phyloP scores from a whole-genome alignment of 2,888 invertebrate genomes.

The Erebia palarica region DNA sequence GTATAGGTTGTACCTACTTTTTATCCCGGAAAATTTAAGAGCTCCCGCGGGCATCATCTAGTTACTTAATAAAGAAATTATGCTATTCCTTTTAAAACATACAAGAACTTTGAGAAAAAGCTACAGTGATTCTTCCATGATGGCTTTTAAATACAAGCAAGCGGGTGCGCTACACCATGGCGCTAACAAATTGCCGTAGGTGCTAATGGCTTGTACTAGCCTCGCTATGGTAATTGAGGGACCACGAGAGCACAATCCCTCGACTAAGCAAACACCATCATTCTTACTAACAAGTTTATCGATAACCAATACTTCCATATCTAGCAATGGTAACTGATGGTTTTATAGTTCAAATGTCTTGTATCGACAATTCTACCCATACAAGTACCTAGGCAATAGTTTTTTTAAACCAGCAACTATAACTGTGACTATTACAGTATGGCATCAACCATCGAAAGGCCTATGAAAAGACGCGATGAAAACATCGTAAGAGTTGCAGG shows the following conservation, averaged over 20 bases:
- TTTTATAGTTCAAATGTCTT: neutral
- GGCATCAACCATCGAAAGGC: too few relatives aligned
- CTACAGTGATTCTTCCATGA: neutral
- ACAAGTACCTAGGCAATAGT: too few relatives aligned
- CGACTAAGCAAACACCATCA: conserved; percentile 48
- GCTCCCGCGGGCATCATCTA: too few relatives aligned
- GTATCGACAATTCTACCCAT: too few relatives aligned
- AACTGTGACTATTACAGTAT: too few relatives aligned
- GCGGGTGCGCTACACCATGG: conserved; percentile 34
- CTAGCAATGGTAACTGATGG: conserved; percentile 11
- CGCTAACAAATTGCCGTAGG: conserved; percentile 58
- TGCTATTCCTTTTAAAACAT: neutral
- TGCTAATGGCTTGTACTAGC: conserved; percentile 52
- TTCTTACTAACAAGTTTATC: conserved; percentile 49
- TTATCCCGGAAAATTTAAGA: too few relatives aligned
- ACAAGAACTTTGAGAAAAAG: neutral
- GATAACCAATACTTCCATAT: conserved; percentile 45
- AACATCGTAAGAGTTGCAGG: too few relatives aligned
- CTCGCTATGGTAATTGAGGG: conserved; percentile 53
- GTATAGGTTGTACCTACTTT: too few relatives aligned
- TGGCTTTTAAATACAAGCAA: neutral
- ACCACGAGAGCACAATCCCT: conserved; percentile 52
- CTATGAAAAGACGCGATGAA: too few relatives aligned
- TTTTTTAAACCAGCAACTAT: too few relatives aligned
- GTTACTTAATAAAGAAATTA: too few relatives aligned